Conservation (phyloP, 2,113 vertebrate species). For the Chaetops frenatus region DNA sequence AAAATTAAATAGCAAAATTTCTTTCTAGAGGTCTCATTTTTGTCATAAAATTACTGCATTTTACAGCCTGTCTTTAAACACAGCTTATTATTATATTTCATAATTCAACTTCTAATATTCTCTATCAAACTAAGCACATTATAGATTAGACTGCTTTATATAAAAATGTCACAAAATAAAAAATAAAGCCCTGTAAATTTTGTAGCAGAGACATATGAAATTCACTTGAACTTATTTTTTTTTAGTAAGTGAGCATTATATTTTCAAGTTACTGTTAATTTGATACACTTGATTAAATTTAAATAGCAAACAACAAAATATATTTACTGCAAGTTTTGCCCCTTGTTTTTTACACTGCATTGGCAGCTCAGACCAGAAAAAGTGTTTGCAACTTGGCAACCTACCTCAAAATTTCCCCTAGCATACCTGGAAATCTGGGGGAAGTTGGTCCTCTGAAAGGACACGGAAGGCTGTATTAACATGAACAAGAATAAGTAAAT, state of each 20-base stretch:
- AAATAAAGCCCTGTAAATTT: background rate
- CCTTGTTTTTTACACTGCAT: background rate
- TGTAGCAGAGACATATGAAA: background rate
- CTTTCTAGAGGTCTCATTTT: background rate
- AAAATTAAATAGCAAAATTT: background rate
- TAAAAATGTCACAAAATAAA: background rate
- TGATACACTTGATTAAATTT: background rate
- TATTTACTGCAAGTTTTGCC: background rate
- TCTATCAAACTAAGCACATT: background rate
- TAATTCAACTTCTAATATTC: background rate
- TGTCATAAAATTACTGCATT: background rate
- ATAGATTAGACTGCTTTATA: background rate
- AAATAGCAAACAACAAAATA: background rate
- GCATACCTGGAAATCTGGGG: background rate
- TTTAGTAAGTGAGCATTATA: background rate
- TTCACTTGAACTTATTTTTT: background rate
- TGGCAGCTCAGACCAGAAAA: background rate
- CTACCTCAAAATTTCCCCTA: background rate
- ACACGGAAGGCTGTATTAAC: background rate
- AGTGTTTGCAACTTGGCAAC: background rate
- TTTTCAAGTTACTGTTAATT: background rate
- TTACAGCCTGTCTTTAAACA: background rate
- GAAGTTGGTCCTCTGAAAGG: background rate
- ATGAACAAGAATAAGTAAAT: background rate
- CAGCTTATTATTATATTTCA: background rate